phyloP scores from a whole-genome alignment of 2,888 invertebrate genomes.

The Pollenia labialis region DNA sequence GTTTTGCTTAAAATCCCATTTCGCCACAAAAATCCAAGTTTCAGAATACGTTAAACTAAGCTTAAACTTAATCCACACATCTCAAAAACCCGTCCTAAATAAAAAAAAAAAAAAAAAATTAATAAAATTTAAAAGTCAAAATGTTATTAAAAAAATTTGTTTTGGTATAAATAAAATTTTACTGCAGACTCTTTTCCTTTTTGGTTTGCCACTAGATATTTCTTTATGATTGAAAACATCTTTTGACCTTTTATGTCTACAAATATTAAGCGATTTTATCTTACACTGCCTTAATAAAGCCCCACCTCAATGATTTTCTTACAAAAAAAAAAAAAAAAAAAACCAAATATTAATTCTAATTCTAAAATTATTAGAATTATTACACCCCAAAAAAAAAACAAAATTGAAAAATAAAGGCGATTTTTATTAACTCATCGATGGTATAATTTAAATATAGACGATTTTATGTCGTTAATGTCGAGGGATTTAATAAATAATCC shows the following conservation, averaged over 20 bases:
- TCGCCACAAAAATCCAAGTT: too few relatives aligned
- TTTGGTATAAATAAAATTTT: too few relatives aligned
- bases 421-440: slow-evolving; percentile 28
- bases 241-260: background rate
- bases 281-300: slow-evolving; percentile 6
- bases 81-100: too few relatives aligned
- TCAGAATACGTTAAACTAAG: too few relatives aligned
- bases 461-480: slow-evolving; percentile 46
- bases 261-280: background rate
- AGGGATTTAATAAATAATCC: slow-evolving; percentile 13
- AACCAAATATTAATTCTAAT: too few relatives aligned
- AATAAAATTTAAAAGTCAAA: too few relatives aligned
- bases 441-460: background rate
- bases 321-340: background rate
- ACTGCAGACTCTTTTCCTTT: too few relatives aligned
- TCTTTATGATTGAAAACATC: background rate
- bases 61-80: too few relatives aligned
- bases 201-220: too few relatives aligned
- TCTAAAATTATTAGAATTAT: background rate
- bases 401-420: background rate
- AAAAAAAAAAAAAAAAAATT: too few relatives aligned
- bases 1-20: too few relatives aligned
- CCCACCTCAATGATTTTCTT: slow-evolving; percentile 23
- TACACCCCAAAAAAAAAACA: background rate
- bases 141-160: too few relatives aligned